These are phyloP conservation scores for Puntigrus tetrazona DNA, from an alignment of 2,113 vertebrate genomes.

Conservation along the genomic window DNA sequence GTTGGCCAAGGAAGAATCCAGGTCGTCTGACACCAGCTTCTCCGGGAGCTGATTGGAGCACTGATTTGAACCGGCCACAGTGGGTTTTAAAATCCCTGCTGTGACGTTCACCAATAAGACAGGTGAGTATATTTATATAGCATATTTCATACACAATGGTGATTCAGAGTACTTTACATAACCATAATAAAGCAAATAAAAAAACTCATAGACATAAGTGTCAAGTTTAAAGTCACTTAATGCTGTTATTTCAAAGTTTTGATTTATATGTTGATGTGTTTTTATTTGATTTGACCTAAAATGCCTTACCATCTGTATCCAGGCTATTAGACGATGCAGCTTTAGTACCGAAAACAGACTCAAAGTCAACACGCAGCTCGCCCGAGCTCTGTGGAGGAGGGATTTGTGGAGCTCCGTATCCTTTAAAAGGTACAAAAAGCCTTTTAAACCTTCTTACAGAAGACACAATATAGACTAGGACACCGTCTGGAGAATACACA, in stretches of 20 bases:
- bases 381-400: slow-evolving; percentile 83
- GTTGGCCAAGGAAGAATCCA: slow-evolving; percentile 97
- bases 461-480: background rate
- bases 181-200: background rate
- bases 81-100: slow-evolving; percentile 94
- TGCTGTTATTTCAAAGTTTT: background rate
- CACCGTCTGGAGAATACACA: background rate
- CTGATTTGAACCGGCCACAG: slow-evolving; percentile 87
- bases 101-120: slow-evolving; percentile 78
- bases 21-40: slow-evolving; percentile 94
- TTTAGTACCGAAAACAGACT: slow-evolving; percentile 97
- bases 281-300: background rate
- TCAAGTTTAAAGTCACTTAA: background rate
- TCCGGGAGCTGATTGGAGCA: slow-evolving; percentile 83
- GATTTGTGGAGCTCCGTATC: slow-evolving; percentile 87
- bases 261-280: background rate
- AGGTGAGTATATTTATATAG: background rate
- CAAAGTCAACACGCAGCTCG: slow-evolving; percentile 96
- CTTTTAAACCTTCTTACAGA: background rate
- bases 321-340: slow-evolving; percentile 79
- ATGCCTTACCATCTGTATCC: slow-evolving; percentile 83
- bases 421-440: slow-evolving; percentile 66
- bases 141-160: background rate
- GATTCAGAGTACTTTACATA: background rate
- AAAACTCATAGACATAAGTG: background rate